Evolutionary conservation across 2,888 invertebrate species (phyloP), one percentile per base, ranked within the genome.

Genomic region (Chesias legatella): DNA sequence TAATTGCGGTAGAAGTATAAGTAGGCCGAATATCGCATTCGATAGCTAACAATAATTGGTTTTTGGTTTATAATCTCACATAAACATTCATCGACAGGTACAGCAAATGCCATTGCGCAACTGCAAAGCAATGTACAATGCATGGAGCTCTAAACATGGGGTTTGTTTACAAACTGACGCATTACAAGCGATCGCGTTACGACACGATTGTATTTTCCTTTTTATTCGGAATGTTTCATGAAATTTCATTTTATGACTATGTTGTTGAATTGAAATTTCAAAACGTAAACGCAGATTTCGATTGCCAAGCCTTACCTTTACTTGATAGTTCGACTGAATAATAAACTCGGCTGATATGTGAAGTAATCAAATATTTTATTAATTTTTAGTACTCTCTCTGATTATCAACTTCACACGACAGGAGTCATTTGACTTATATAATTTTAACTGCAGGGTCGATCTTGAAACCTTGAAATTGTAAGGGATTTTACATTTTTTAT

Each of bases 111-210:
- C 60, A 53, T 72, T 72, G 63, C 69, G 62, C 62, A 74, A 75
- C 53, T 56, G 58, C n/a, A 51, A 63, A 43, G 59, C 60, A 54
- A 57, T 59, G 53, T 22, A 78, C 77, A 81, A 79, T 79, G 66
- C 54, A 57, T 48, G 62, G 60, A 52, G 62, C 56, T 67, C 69
- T 73, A 75, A 77, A 79, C 78, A 75, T 58, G 51, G 54, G 50
- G 29, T 50, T 53, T 84, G 83, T 85, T 86, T 86, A 81, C 76
- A 79, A 85, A 86, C 76, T 72, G 54, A 73, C 71, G 72, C 76
- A 73, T 77, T 81, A 67, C 71, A 60, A 56, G 63, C 69, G 67
- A 72, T 75, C 78, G 73, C 65, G 43, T 26, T 46, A 35, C 51
- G 40, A 56, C 49, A 53, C 58, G 48, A 69, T 70, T 74, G 76